phyloP scores from a whole-genome alignment of 2,888 invertebrate species.

The Athalia circularis region DNA sequence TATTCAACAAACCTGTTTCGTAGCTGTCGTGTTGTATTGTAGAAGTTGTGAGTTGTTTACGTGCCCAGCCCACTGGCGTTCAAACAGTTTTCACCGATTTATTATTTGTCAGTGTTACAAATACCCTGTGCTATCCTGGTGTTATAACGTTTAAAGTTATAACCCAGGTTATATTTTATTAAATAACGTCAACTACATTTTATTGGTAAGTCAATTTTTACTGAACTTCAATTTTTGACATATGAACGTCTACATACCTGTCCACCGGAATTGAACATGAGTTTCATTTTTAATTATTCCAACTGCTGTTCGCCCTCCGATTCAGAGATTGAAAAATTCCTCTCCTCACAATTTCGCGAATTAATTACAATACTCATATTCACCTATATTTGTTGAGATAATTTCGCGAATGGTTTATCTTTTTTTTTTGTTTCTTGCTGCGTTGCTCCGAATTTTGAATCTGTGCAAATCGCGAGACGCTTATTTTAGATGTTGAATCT shows the following conservation, averaged over 20 bases:
- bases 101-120: conserved; percentile 15
- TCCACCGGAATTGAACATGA: no score
- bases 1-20: conserved; percentile 64
- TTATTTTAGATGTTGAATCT: no score
- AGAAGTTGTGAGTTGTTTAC: conserved; percentile 66
- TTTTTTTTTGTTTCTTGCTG: no score
- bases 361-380: no score
- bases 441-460: no score
- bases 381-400: no score
- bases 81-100: conserved; percentile 49
- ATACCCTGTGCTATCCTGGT: conserved; percentile 20
- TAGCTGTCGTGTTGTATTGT: conserved; percentile 59
- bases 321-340: no score
- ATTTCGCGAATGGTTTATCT: no score
- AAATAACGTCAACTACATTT: conserved; percentile 47
- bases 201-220: conserved; percentile 50
- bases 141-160: conserved; percentile 14
- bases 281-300: no score
- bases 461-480: no score
- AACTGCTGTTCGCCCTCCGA: no score
- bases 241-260: not conserved
- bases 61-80: conserved; percentile 57
- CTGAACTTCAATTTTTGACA: conserved; percentile 32
- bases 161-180: conserved; percentile 28
- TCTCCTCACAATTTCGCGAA: no score